Evolutionary conservation across 2,113 vertebrate genomes (phyloP), one percentile per base, ranked within the genome.

Genomic region (Pseudorhombus dupliciocellatus): DNA sequence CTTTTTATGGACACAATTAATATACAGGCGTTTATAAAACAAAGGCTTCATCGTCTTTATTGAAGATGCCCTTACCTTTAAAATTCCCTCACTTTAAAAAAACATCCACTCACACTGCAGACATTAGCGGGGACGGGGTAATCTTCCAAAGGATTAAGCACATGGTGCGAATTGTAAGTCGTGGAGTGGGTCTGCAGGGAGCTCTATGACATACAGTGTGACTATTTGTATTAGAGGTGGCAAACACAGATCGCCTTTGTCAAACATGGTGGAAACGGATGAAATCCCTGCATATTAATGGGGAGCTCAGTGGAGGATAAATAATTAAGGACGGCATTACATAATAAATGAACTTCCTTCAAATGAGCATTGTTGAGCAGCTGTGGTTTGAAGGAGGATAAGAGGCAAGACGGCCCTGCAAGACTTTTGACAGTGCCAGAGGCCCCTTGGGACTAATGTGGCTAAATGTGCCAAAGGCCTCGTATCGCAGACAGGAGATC

Each of bases 321-420:
- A 89, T 90, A 73, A 88, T 89, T 71, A 61, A 90, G 44, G 58
- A 40, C 48, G 20, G 53, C 46, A 44, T 73, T 91, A 70, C 88
- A 91, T 92, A 85, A 92, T 89, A 50, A 81, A 90, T 89, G 77
- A 89, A 66, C 75, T 86, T 84, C 70, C 73, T 85, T 69, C 21
- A 72, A 78, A 81, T 72, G 62, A 71, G 55, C 71, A 84, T 85
- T 80, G 79, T 84, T 71, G 76, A 84, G 57, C 22, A 28, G 52
- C 24, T 4, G 48, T 2, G 42, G 71, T 37, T 46, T 75, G 74
- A 77, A 54, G 84, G 22, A 50, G 66, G 78, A 83, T 64, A 59
- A 67, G 75, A 84, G 59, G 69, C 66, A 69, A 21, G 70, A 65
- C 1, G 34, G 73, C 37, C 74, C 48, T 5, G 30, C 2, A 46